A percentile compares a stretch with the other conserved stretches of the same genome.
These are phyloP conservation scores for Auanema sp. DNA, from an alignment of 2,888 invertebrate genomes.

Conservation along the genomic window DNA sequence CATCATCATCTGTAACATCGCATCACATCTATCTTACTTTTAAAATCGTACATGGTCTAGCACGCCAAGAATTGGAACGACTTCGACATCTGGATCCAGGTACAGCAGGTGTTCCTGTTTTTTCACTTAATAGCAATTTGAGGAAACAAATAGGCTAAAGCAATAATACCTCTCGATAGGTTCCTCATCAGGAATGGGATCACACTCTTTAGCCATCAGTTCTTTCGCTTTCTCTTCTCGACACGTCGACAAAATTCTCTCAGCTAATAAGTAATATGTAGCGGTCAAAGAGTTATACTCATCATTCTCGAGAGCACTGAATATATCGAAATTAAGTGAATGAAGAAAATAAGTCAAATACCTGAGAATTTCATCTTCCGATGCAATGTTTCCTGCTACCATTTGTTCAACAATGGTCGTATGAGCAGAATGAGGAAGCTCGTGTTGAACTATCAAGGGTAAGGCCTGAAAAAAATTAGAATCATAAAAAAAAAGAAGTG, in stretches of 20 bases:
- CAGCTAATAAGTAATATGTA: conserved; percentile 93
- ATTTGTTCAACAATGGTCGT: conserved; percentile 86
- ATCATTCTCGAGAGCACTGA: conserved; percentile 85
- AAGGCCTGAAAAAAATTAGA: conserved; percentile 49
- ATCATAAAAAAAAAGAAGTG: neutral
- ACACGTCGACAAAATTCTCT: conserved; percentile 78
- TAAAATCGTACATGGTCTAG: conserved; percentile 45
- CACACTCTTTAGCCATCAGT: conserved; percentile 18
- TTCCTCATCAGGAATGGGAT: conserved; percentile 16
- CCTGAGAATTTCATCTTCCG: conserved; percentile 89
- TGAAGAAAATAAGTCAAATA: conserved; percentile 15
- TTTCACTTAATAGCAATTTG: neutral
- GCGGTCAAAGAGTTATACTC: conserved; percentile 98
- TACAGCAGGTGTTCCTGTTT: neutral
- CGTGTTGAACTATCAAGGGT: conserved; percentile 78
- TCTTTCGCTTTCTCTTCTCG: conserved; percentile 71
- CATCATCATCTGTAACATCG: neutral
- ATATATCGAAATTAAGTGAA: conserved; percentile 9
- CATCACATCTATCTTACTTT: conserved; percentile 19
- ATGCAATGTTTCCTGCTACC: conserved; percentile 90
- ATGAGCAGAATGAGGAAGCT: conserved; percentile 88
- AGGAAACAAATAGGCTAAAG: too few relatives aligned
- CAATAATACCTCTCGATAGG: conserved; percentile 16
- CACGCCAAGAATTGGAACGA: conserved; percentile 59
- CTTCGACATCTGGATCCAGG: conserved; percentile 38